These are phyloP conservation scores for Myotis yumanensis DNA, from an alignment of 2,113 vertebrate genomes.

Conservation along the genomic window DNA sequence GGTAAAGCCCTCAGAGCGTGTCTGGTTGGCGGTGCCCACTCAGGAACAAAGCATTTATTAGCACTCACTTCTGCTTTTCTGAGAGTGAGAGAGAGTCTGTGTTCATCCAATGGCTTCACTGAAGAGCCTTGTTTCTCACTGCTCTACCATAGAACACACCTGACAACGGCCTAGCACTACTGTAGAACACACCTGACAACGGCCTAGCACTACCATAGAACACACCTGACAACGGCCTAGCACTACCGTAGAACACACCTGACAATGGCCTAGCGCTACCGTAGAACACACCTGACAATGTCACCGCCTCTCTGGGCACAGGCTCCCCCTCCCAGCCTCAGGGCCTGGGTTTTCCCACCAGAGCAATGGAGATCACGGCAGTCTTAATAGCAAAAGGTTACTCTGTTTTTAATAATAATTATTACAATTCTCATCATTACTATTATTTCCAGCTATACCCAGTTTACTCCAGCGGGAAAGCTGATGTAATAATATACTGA, in stretches of 20 bases:
- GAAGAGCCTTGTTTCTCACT: background rate
- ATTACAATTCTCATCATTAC: too few species aligned
- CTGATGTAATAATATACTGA: background rate
- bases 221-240: too few species aligned
- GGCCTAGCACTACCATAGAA: background rate
- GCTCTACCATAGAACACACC: too few species aligned
- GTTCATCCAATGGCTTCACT: background rate
- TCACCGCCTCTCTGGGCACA: background rate
- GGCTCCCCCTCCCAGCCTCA: background rate
- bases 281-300: too few species aligned
- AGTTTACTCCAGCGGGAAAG: background rate
- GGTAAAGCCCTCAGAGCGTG: too few species aligned
- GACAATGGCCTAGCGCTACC: too few species aligned
- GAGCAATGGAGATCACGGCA: background rate
- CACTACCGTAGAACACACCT: too few species aligned
- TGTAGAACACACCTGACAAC: too few species aligned
- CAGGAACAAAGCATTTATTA: background rate
- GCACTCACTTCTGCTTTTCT: background rate
- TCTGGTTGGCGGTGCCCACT: background rate
- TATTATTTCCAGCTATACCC: background rate
- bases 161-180: too few species aligned
- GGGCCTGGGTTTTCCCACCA: background rate
- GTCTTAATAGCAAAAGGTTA: background rate
- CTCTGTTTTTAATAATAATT: background rate
- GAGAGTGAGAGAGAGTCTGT: background rate